Conservation (phyloP, 2,888 invertebrate species). For the Bugulina stolonifera region DNA sequence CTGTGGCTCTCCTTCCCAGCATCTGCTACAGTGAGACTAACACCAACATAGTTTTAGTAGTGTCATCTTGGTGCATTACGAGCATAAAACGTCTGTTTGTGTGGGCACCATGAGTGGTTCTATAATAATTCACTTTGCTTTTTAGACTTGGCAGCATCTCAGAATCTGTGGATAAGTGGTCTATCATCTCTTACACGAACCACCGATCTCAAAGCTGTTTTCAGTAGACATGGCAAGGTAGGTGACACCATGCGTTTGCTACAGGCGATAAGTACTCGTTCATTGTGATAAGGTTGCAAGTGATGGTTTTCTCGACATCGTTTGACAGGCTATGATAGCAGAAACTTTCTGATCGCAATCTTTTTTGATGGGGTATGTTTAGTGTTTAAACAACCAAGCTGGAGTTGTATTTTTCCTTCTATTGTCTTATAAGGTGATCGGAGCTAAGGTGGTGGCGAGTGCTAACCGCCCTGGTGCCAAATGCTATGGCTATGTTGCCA, state of each 20-base stretch:
- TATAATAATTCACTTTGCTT: too few species aligned
- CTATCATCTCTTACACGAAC: constrained; percentile 84
- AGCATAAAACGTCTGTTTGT: too few species aligned
- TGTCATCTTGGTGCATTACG: too few species aligned
- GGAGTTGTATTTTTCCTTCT: too few species aligned
- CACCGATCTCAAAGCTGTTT: constrained; percentile 84
- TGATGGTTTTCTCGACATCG: not conserved
- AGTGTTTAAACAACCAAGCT: too few species aligned
- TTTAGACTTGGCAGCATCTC: constrained; percentile 43
- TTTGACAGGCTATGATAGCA: not conserved
- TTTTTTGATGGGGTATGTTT: too few species aligned
- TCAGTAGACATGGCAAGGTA: constrained; percentile 88
- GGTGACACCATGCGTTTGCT: too few species aligned
- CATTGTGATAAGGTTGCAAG: not conserved
- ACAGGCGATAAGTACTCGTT: not conserved
- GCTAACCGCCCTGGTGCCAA: constrained; percentile 84
- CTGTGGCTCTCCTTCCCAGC: too few species aligned
- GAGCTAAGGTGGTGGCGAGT: constrained; percentile 93
- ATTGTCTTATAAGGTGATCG: constrained; percentile 63
- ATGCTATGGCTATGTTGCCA: constrained; percentile 92
- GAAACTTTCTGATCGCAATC: not conserved
- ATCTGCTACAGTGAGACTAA: too few species aligned
- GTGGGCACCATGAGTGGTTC: too few species aligned
- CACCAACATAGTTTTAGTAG: too few species aligned
- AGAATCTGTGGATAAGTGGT: constrained; percentile 92